Base-by-base conservation (phyloP, 2,797 vertebrate genomes). In the Pangasius djambal region DNA sequence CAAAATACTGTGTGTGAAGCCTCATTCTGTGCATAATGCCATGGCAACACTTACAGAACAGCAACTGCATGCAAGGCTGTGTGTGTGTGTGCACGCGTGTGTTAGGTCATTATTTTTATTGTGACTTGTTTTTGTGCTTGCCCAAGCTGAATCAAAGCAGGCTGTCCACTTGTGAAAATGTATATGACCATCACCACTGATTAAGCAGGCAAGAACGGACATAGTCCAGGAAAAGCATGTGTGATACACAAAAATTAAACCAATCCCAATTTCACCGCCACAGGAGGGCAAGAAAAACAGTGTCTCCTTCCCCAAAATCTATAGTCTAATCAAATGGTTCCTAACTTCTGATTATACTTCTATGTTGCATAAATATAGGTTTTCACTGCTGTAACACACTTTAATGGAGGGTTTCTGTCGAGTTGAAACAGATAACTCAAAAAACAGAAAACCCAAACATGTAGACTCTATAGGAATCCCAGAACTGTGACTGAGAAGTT, bases 1-100 rank as follows among this genome's bases (percentile, higher is more conserved):
- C 95, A 98, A 98, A 95, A 98, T 94, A 96, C 95, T 96, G 96
- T 93, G 94, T 96, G 97, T 97, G 95, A 98, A 96, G 96, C 96
- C 95, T 97, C 94, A 91, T 91, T 95, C 95, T 95, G 95, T 95
- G 93, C 90, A 91, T 91, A 94, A 91, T 92, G 91, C 94, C 95
- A 95, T 94, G 94, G 96, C 93, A 97, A 97, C 95, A 93, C 94
- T 94, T 93, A 95, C 93, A 94, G 94, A 95, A 94, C 93, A 89
- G 92, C 65, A 88, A 92, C 93, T 92, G 93, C 86, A 84, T 92
- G 93, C 92, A 94, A 94, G 93, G 86, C 74, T 93, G 91, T 91
- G 91, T 59, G 16, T 20, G 55, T 20, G 57, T 4, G 4, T 6
- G 55, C 12, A 3, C 12, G 13, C 0, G 52, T 34, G 70, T 92